Evolutionary conservation across 2,113 vertebrate species (phyloP).

Genomic region (Microcebus griseorufus): DNA sequence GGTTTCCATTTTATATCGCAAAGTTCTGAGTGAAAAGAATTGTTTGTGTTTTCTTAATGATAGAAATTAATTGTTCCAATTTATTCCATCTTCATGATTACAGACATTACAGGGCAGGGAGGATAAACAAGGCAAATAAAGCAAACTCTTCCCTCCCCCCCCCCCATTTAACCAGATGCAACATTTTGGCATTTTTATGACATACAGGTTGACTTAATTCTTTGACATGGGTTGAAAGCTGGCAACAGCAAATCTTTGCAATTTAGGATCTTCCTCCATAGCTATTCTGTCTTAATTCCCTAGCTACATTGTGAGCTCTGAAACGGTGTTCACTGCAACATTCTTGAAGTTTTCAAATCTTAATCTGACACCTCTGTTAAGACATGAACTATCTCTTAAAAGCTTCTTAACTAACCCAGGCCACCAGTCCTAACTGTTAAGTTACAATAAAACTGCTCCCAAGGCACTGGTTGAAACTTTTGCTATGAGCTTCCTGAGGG

Average conservation of each 20-base stretch:
- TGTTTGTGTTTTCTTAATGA: not conserved
- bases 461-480: not conserved
- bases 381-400: not conserved
- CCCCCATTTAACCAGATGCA: not conserved
- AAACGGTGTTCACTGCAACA: not conserved
- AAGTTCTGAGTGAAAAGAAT: not conserved
- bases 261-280: not conserved
- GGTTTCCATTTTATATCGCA: not conserved
- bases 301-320: not conserved
- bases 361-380: not conserved
- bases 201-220: not conserved
- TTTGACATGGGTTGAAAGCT: not conserved
- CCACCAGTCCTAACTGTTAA: not conserved
- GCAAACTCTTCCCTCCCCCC: not conserved
- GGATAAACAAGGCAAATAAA: not conserved
- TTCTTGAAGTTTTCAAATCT: not conserved
- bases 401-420: not conserved
- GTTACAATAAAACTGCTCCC: not conserved
- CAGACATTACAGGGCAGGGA: not conserved
- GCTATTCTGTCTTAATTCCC: not conserved
- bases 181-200: not conserved
- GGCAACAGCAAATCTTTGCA: not conserved
- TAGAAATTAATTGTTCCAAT: not conserved
- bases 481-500: not conserved
- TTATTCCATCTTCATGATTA: not conserved